These are phyloP conservation scores for Enteromius argenteus DNA, from an alignment of 2,797 vertebrate species.

Conservation along the genomic window DNA sequence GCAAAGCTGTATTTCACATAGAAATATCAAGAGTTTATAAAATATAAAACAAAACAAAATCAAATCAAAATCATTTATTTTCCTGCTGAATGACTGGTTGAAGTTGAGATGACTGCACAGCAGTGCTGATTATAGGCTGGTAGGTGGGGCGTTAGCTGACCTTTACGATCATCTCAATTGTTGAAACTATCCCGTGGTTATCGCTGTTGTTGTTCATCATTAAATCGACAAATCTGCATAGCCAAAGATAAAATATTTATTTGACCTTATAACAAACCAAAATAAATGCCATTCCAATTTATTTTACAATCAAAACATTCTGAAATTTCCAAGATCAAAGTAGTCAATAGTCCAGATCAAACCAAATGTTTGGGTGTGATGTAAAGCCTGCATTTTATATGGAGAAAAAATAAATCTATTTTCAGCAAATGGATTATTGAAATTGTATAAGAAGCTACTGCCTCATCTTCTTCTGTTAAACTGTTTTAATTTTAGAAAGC, in stretches of 20 bases:
- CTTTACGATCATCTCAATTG: conserved; percentile 30
- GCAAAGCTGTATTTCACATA: background rate
- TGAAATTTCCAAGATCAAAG: background rate
- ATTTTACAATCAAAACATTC: conserved; percentile 27
- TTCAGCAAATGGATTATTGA: background rate
- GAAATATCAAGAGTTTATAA: background rate
- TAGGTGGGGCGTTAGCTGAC: conserved; percentile 20
- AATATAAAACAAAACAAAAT: background rate
- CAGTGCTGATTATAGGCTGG: conserved; percentile 25
- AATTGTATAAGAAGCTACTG: background rate
- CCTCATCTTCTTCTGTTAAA: background rate
- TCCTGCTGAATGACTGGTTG: background rate
- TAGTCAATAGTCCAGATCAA: conserved; percentile 3
- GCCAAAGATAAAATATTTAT: conserved; percentile 25
- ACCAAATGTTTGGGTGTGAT: background rate
- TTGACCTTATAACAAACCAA: conserved; percentile 36
- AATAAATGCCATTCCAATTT: conserved; percentile 47
- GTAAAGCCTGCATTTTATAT: background rate
- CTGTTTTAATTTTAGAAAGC: background rate
- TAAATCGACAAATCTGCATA: conserved; percentile 35
- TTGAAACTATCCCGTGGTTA: conserved; percentile 11
- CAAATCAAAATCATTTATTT: background rate
- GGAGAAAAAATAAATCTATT: background rate
- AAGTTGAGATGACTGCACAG: background rate
- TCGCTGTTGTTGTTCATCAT: conserved; percentile 29